Evolutionary conservation across 2,888 invertebrate genomes (phyloP).

Genomic region (Horisme vitalbata): DNA sequence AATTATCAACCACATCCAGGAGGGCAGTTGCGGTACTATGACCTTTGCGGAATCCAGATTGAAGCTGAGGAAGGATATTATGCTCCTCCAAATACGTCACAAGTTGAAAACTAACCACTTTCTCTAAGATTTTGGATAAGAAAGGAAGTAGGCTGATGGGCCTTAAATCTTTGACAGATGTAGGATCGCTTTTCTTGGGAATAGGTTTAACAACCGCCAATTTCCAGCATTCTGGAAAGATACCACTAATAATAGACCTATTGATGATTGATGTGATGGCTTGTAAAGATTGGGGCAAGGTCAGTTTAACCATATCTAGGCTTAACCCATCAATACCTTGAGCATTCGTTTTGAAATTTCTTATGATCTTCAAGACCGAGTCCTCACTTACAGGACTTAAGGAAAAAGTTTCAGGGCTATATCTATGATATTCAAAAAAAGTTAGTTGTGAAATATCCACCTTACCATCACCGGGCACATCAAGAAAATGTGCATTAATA

Average conservation of each 20-base stretch:
- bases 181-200: background rate
- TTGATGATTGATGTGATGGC: background rate
- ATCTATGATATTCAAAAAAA: too few species aligned
- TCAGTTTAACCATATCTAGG: background rate
- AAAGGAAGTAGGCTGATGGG: background rate
- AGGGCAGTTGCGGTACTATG: too few species aligned
- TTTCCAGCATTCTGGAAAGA: background rate
- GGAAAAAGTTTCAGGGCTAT: too few species aligned
- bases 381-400: background rate
- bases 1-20: too few species aligned
- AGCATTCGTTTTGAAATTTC: background rate
- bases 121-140: background rate
- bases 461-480: background rate
- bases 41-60: too few species aligned
- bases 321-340: background rate
- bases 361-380: background rate
- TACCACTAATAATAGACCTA: background rate
- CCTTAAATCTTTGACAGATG: background rate
- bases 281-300: background rate
- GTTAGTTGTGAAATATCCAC: background rate
- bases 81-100: background rate
- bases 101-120: background rate
- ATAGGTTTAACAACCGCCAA: background rate
- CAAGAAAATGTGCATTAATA: too few species aligned
- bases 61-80: too few species aligned